A percentile compares a stretch with the other conserved stretches of the same genome.
Evolutionary conservation across 1,140 invertebrate species (phyloP).

Genomic region (Tetramorium parvispinum): DNA sequence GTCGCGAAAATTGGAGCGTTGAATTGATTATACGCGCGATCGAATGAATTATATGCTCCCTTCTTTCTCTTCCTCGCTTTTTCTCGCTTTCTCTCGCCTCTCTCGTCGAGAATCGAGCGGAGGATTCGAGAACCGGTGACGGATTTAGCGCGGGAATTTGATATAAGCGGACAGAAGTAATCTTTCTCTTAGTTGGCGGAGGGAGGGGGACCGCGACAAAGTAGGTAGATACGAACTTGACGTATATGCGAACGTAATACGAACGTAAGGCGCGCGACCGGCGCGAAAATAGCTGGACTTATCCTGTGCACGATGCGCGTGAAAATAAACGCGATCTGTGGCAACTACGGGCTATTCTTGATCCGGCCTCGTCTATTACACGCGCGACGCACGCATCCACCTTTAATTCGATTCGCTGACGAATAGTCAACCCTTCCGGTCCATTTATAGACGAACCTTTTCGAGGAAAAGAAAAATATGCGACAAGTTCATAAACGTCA

Average conservation of each 20-base stretch:
- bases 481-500: background rate
- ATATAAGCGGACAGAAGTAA: constrained; percentile 30
- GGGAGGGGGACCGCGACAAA: background rate
- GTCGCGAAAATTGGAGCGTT: background rate
- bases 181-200: background rate
- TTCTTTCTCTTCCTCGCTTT: background rate
- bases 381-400: constrained; percentile 26
- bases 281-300: constrained; percentile 76
- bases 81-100: no score
- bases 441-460: background rate
- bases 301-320: constrained; percentile 71
- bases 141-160: constrained; percentile 39
- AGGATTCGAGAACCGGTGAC: constrained; percentile 28
- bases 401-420: constrained; percentile 53
- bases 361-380: constrained; percentile 63
- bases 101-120: background rate
- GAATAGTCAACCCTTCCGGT: constrained; percentile 7
- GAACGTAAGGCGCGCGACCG: constrained; percentile 53
- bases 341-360: constrained; percentile 72
- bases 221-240: constrained; percentile 63
- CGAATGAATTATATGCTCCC: background rate
- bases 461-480: background rate
- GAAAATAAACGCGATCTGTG: constrained; percentile 79
- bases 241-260: constrained; percentile 31
- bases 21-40: constrained; percentile 12